Percentiles rank a stretch among this genome's conserved stretches.
Evolutionary conservation across 2,113 vertebrate species (phyloP).

Genomic region (Protobothrops flavoviridis): DNA sequence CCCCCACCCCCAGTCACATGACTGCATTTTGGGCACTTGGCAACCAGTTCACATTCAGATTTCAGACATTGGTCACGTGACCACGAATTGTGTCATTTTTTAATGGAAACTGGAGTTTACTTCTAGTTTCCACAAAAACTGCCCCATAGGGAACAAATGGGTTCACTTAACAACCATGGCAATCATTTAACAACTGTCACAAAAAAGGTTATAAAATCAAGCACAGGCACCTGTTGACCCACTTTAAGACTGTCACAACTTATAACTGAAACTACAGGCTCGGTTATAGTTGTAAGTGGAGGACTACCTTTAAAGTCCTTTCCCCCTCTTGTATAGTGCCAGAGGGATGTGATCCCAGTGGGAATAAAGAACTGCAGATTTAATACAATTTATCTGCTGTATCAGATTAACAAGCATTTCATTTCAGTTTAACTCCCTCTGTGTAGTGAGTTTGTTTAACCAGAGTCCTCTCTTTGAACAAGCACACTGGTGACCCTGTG

Average conservation of each 20-base stretch:
- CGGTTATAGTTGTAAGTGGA: neutral
- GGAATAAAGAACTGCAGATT: neutral
- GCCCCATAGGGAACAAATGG: neutral
- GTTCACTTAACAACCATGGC: neutral
- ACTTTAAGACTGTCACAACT: neutral
- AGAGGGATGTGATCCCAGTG: neutral
- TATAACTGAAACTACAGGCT: neutral
- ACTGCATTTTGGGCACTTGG: neutral
- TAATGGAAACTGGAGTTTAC: neutral
- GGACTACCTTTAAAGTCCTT: neutral
- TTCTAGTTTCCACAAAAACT: neutral
- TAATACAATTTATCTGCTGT: neutral
- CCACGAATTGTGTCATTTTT: neutral
- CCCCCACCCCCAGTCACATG: neutral
- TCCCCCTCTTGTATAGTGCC: neutral
- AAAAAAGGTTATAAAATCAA: neutral
- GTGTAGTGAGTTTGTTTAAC: neutral
- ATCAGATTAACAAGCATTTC: neutral
- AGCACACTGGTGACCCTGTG: conserved; percentile 57
- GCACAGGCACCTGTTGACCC: neutral
- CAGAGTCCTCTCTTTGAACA: conserved; percentile 14
- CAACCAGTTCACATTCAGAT: neutral
- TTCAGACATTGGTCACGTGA: neutral
- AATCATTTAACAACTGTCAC: neutral
- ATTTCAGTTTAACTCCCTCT: neutral